Base-by-base conservation (phyloP, 2,113 vertebrate genomes). In the Xerus inauris region DNA sequence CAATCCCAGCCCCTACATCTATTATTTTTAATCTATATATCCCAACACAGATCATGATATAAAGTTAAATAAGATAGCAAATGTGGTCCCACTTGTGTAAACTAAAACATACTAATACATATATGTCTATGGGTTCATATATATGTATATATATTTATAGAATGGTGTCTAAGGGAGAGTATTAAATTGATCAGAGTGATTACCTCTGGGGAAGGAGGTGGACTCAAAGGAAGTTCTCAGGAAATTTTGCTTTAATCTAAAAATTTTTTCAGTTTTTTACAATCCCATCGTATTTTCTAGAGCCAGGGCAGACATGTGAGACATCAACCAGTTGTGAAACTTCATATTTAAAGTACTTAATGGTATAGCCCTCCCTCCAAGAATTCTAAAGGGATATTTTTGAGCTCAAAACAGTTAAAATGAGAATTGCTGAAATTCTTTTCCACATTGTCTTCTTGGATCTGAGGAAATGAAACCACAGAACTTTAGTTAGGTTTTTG, bases 381-480 rank as follows among this genome's bases (percentile, higher is more conserved):
- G 72, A 82, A 51, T 79, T 97, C 96, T 84, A 45, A 93, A 69
- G 54, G 28, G 65, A 89, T 22, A 2, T 84, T 88, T 85, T 92
- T 47, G 93, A 97, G 91, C 95, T 97, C 86, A 97, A 98, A 80
- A 98, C 93, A 96, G 97, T 85, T 97, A 97, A 98, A 97, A 96
- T 72, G 95, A 92, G 96, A 98, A 97, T 97, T 98, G 97, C 97
- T 98, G 94, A 96, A 95, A 97, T 98, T 98, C 97, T 98, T 96
- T 95, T 89, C 95, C 95, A 89, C 97, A 86, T 97, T 98, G 97
- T 97, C 96, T 97, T 96, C 97, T 98, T 97, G 94, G 95, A 97
- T 98, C 93, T 95, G 96, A 97, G 97, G 96, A 98, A 98, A 97
- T 97, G 97, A 98, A 98, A 98, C 97, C 96, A 96, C 40, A 91